These are phyloP conservation scores for Piprites chloris DNA, from an alignment of 2,113 vertebrate species.

Conservation along the genomic window DNA sequence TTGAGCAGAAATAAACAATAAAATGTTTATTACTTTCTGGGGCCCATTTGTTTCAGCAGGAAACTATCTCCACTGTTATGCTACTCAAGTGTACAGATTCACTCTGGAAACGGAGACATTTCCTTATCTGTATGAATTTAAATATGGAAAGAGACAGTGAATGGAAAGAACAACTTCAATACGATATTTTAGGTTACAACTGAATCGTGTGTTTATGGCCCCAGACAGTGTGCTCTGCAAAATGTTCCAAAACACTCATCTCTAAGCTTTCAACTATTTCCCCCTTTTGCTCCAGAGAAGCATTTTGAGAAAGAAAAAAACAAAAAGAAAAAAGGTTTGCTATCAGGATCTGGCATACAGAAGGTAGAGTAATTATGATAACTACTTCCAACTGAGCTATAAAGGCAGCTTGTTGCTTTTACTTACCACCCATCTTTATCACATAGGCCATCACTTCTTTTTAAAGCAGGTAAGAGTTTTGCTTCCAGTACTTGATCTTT, in stretches of 20 bases:
- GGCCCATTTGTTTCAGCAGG: neutral
- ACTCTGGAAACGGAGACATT: neutral
- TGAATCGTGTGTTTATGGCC: neutral
- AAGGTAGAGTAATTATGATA: neutral
- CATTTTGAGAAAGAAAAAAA: neutral
- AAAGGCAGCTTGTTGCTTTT: neutral
- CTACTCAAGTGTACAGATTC: conserved; percentile 31
- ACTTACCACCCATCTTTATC: neutral
- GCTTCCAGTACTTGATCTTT: neutral
- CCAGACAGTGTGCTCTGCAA: neutral
- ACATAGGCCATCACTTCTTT: neutral
- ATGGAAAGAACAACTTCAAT: conserved; percentile 43
- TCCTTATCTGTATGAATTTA: conserved; percentile 25
- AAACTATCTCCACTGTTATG: neutral
- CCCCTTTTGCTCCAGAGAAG: neutral
- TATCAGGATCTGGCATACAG: neutral
- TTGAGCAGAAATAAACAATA: neutral
- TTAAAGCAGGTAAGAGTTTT: neutral
- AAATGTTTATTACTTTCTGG: neutral
- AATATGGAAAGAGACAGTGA: conserved; percentile 14
- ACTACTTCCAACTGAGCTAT: neutral
- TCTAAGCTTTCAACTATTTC: conserved; percentile 1
- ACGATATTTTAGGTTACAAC: conserved; percentile 33
- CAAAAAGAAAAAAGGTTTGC: neutral
- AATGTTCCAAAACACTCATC: conserved; percentile 22